A percentile compares a stretch with the other conserved stretches of the same genome.
phyloP scores from a whole-genome alignment of 2,797 vertebrate genomes.

The Alauda arvensis region DNA sequence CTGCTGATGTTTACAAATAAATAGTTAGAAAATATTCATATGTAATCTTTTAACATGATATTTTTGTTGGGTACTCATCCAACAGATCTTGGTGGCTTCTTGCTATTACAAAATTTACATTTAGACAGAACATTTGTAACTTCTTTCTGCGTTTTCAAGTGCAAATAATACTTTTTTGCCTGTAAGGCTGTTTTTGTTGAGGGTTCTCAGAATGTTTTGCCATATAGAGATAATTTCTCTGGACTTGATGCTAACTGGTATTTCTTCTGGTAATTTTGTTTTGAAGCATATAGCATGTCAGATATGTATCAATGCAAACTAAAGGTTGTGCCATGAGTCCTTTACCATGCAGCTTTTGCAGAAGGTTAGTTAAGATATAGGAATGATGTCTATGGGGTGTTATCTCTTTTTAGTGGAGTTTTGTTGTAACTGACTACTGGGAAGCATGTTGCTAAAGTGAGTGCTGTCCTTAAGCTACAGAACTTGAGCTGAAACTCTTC shows the following conservation, averaged over 20 bases:
- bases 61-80: not conserved
- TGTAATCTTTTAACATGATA: not conserved
- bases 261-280: not conserved
- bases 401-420: not conserved
- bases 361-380: not conserved
- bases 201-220: not conserved
- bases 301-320: not conserved
- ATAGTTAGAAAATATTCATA: not conserved
- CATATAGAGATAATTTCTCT: not conserved
- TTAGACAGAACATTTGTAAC: not conserved
- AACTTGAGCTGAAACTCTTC: not conserved
- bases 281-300: not conserved
- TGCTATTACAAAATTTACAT: not conserved
- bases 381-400: not conserved
- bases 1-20: not conserved
- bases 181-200: not conserved
- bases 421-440: not conserved
- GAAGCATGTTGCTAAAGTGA: not conserved
- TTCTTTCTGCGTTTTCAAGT: not conserved
- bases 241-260: not conserved
- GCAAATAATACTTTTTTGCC: not conserved
- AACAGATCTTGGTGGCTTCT: not conserved
- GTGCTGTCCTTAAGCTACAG: not conserved
- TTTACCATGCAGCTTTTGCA: not conserved
- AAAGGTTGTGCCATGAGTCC: not conserved